Evolutionary conservation across 2,888 invertebrate species (phyloP), one percentile per base, ranked within the genome.

Genomic region (Polyploca ridens): DNA sequence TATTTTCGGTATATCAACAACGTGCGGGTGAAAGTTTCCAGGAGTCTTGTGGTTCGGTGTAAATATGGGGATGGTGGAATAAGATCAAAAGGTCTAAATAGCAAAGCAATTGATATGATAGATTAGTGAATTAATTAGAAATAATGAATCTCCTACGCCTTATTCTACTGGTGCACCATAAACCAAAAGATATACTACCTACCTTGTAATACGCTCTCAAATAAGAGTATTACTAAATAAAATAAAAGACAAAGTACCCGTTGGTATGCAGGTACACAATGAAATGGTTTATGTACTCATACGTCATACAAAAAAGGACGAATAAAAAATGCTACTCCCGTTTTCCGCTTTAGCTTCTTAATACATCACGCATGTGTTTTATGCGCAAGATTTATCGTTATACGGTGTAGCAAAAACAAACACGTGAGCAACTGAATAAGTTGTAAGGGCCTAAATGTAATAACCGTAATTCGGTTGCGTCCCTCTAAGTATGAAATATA

Each of bases 301-400:
- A 54, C 38, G 38, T 61, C 38, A 64, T 38, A 64, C 10, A 63
- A 57, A 58, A 57, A 5, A 57, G 63, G 38, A 27, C 58, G 57
- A 57, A 57, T 57, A 63, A 38, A 46, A 46, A 46, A 63, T 14
- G 41, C 33, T 57, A 57, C 57, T 63, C 58, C 19, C 14, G 19
- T 57, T 63, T 19, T 60, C 60, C 19, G 14, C 38, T 64, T n/a
- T 33, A 44, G 49, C 60, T 60, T 38, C 49, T 49, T 41, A 41
- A 41, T 61, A 64, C 46, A 60, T 61, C 41, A 61, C 19, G 35
- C 46, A 38, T 54, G 49, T 64, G 49, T 64, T 64, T 60, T 54
- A 64, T 38, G n/a, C 3, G 33, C 16, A 62, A 33, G n/a, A 62
- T 62, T 62, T 62, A 62, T 62, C 49, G 33, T 49, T 62, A 46